phyloP scores from a whole-genome alignment of 2,888 invertebrate species.

The Ypsolopha scabrella region DNA sequence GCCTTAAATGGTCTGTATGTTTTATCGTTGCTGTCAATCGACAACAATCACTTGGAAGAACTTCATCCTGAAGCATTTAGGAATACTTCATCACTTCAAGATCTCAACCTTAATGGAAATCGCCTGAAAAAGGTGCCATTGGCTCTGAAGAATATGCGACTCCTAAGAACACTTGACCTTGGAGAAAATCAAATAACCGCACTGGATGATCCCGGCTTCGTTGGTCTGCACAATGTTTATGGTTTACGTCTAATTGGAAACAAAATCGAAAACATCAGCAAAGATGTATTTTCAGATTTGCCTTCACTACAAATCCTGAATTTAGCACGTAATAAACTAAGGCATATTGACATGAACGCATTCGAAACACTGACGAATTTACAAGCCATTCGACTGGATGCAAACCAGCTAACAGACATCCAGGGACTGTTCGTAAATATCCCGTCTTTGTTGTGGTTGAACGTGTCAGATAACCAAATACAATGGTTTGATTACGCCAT shows the following conservation, averaged over 20 bases:
- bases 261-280: conserved; percentile 84
- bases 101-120: conserved; percentile 91
- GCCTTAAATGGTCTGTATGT: conserved; percentile 91
- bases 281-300: conserved; percentile 82
- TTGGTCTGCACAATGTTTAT: conserved; percentile 87
- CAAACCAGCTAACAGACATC: conserved; percentile 85
- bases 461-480: conserved; percentile 91
- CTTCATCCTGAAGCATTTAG: conserved; percentile 90
- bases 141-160: conserved; percentile 86
- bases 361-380: conserved; percentile 84
- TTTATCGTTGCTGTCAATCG: conserved; percentile 84
- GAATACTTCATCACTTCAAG: conserved; percentile 91
- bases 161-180: conserved; percentile 88
- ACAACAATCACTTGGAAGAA: conserved; percentile 86
- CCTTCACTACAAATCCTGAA: conserved; percentile 88
- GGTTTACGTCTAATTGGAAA: conserved; percentile 92
- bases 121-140: conserved; percentile 82
- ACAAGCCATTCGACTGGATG: conserved; percentile 88
- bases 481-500: conserved; percentile 90
- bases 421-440: conserved; percentile 87
- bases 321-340: conserved; percentile 87
- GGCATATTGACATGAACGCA: conserved; percentile 81
- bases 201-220: conserved; percentile 85
- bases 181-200: conserved; percentile 90
- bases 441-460: conserved; percentile 87